Evolutionary conservation across 2,113 vertebrate species (phyloP).

Genomic region (Neogale vison): DNA sequence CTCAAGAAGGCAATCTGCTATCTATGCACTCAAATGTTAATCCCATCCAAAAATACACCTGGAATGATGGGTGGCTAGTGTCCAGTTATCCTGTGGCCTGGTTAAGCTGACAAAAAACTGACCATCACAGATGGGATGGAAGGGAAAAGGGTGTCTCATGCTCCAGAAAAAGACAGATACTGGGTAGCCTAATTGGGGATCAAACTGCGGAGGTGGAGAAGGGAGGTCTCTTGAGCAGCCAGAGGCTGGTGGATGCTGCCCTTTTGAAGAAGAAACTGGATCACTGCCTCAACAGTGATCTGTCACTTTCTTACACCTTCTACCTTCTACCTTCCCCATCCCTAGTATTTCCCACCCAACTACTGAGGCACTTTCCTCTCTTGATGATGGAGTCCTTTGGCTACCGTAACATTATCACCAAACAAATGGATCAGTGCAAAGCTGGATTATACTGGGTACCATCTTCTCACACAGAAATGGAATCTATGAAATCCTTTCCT

Average conservation of each 20-base stretch:
- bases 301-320: background rate
- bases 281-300: background rate
- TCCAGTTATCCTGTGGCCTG: background rate
- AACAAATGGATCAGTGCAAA: background rate
- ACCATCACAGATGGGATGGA: background rate
- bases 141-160: background rate
- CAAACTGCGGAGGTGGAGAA: background rate
- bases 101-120: background rate
- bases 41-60: background rate
- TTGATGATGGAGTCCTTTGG: background rate
- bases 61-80: background rate
- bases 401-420: background rate
- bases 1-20: background rate
- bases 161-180: background rate
- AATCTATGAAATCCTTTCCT: background rate
- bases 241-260: background rate
- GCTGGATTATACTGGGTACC: background rate
- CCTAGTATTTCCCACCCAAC: background rate
- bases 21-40: background rate
- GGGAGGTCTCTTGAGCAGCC: background rate
- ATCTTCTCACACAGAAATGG: background rate
- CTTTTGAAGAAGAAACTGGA: background rate
- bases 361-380: background rate
- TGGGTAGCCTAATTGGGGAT: background rate
- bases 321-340: background rate